A percentile compares a stretch with the other conserved stretches of the same genome.
Evolutionary conservation across 2,797 vertebrate species (phyloP).

Genomic region (Tinamus major): DNA sequence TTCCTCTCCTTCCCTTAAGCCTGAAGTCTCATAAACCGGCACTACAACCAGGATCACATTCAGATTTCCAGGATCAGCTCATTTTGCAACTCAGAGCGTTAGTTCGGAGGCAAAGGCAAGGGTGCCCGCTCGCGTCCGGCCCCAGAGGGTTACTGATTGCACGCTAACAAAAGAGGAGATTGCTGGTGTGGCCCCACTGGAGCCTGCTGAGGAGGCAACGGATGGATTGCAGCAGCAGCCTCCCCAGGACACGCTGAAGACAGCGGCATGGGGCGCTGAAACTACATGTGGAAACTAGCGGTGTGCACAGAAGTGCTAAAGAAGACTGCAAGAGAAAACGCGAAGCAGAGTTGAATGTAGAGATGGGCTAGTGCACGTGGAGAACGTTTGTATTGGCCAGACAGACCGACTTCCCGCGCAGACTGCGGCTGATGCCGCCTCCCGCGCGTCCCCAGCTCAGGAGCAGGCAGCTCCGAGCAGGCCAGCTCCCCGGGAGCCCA

Average conservation of each 20-base stretch:
- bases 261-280: accelerated
- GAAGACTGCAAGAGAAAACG: neutral
- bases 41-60: accelerated
- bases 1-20: neutral
- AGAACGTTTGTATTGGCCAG: neutral
- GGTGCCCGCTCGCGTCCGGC: neutral
- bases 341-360: neutral
- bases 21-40: neutral
- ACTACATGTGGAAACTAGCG: accelerated
- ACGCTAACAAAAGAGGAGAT: accelerated
- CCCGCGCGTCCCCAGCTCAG: accelerated
- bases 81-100: accelerated
- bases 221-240: neutral
- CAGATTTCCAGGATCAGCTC: neutral
- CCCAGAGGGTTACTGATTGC: neutral
- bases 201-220: accelerated
- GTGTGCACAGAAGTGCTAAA: neutral
- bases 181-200: accelerated
- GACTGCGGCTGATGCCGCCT: accelerated
- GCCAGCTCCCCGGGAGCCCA: accelerated
- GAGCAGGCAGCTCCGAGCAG: neutral
- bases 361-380: accelerated
- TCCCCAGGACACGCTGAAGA: accelerated
- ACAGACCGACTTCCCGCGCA: accelerated
- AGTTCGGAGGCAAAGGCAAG: neutral